Evolutionary conservation across 2,113 vertebrate genomes (phyloP).

Genomic region (Dendrocopos noguchii): DNA sequence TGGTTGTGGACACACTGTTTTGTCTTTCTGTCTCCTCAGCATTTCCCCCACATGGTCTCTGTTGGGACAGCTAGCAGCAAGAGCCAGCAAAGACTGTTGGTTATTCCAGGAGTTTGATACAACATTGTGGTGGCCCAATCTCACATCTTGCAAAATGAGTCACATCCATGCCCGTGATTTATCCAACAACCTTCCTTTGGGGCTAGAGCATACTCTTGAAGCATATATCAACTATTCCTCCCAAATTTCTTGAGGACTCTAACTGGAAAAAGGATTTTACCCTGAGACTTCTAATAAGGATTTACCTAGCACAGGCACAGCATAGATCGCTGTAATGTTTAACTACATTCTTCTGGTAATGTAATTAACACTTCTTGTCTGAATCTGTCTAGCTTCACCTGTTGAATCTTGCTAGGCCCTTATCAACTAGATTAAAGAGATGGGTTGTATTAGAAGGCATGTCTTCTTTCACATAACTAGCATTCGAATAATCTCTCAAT

Average conservation of each 20-base stretch:
- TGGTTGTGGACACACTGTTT: neutral
- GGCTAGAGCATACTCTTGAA: neutral
- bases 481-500: neutral
- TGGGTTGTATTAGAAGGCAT: neutral
- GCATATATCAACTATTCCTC: neutral
- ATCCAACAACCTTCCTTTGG: neutral
- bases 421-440: neutral
- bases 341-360: neutral
- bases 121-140: neutral
- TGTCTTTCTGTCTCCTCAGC: neutral
- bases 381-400: neutral
- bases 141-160: neutral
- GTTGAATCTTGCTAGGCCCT: neutral
- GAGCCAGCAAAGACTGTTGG: neutral
- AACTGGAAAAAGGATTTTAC: neutral
- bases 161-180: accelerated
- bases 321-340: neutral
- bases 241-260: neutral
- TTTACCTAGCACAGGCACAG: neutral
- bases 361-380: neutral
- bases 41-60: neutral
- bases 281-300: neutral
- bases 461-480: neutral
- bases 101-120: neutral
- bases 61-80: neutral